Evolutionary conservation across 1,140 invertebrate species (phyloP), one percentile per base, ranked within the genome.

Genomic region (Chironomus striatipennis): DNA sequence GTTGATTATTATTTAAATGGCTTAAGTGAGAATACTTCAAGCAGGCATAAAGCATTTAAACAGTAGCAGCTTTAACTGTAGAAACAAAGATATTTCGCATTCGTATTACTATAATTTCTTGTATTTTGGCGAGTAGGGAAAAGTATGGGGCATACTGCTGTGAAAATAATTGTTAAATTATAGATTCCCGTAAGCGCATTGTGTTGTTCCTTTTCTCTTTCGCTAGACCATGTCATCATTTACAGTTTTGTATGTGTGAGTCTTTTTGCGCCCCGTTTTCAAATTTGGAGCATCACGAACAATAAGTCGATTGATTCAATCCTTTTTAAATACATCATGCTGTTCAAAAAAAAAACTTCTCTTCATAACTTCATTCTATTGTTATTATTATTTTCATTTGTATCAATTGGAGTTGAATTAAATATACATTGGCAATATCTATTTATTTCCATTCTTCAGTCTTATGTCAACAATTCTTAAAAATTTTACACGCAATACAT

Each of bases 111-210:
- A 47, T 47, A 34, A 34, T 34, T 34, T 34, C 24, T 34, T 34
- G 24, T 18, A 7, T 67, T 67, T 67, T 67, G 7, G 64, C 18
- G 7, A 67, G n/a, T 17, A 17, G 17, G 18, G 17, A 21, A 57
- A 57, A 10, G 47, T 57, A 57, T 57, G 12, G n/a, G 47, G 47
- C 47, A 10, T 15, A 18, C 20, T 70, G 65, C 65, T 70, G 65
- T 70, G 65, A 70, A 70, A 70, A 70, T 70, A 70, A 70, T 70
- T 70, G 65, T 70, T 70, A 70, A 70, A 70, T 70, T 70, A 70
- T 70, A 70, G 65, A 70, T 70, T 57, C 65, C 65, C 65, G 65
- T 70, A 70, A 70, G 65, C 65, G 18, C n/a, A 70, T 18, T 70
- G 64, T 67, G 10, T n/a, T 67, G 17, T 12, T n/a, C 5, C 15